phyloP scores from a whole-genome alignment of 2,113 vertebrate genomes.

The Gobio gobio region DNA sequence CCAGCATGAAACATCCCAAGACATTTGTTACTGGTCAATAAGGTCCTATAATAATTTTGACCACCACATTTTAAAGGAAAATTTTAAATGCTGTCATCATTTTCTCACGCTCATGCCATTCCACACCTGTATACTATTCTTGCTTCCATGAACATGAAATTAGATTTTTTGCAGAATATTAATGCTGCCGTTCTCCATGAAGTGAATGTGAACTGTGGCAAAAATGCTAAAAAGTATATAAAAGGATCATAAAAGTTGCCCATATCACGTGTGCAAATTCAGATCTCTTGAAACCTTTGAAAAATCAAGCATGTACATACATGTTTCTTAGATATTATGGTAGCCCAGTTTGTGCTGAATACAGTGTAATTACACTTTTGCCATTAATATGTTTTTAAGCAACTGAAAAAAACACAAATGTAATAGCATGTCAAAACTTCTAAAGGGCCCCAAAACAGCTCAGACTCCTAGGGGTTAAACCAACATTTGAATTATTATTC shows the following conservation, averaged over 20 bases:
- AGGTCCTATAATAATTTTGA: neutral
- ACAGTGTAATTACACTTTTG: too few species aligned
- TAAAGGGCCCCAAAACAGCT: too few species aligned
- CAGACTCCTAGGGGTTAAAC: too few species aligned
- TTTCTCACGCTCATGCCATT: too few species aligned
- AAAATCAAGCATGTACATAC: too few species aligned
- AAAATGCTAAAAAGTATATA: neutral
- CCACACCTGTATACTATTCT: too few species aligned
- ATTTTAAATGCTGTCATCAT: neutral
- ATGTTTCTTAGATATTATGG: too few species aligned
- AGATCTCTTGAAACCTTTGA: too few species aligned
- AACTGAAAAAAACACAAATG: too few species aligned
- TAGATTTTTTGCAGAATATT: neutral
- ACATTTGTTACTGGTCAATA: neutral
- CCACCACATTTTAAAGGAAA: neutral
- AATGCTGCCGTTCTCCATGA: neutral
- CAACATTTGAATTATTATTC: neutral
- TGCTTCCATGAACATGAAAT: neutral
- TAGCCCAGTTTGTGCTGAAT: too few species aligned
- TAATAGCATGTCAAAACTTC: too few species aligned
- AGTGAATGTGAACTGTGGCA: neutral
- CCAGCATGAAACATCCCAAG: neutral
- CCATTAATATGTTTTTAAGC: too few species aligned
- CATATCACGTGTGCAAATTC: neutral
- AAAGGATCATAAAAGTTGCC: neutral